Base-by-base conservation (phyloP, 2,797 vertebrate genomes). In the Scomberomorus guttatus region DNA sequence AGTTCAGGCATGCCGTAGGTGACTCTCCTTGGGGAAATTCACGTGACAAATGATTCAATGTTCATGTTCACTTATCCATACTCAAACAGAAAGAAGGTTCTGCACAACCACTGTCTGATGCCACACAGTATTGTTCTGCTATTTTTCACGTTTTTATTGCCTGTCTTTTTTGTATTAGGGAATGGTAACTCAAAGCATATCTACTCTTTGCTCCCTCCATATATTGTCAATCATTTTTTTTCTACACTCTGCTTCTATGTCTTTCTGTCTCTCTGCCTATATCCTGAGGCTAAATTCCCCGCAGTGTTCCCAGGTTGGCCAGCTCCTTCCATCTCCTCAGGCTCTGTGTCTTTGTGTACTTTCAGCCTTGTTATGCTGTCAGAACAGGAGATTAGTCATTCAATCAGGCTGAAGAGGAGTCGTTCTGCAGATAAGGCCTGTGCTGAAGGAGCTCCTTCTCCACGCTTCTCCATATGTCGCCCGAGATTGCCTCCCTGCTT, bases 361-460 rank as follows among this genome's bases (percentile, higher is more conserved):
- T 84, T 84, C 75, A 82, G 87, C 77, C 85, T 89, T 91, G 90
- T 93, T 92, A 85, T 90, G 74, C 90, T 90, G 90, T 94, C 93
- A 93, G 89, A 90, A 90, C 79, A 74, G 80, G 72, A 94, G 93
- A 94, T 93, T 94, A 94, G 90, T 94, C 92, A 93, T 94, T 95
- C 93, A 94, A 92, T 95, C 92, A 94, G 88, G 84, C 86, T 92
- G 90, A 90, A 87, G 87, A 92, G 84, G 84, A 88, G 82, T 82
- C 88, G 55, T 82, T 87, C 73, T 51, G 59, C 81, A 91, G 94
- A 94, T 94, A 95, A 95, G 92, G 79, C 82, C 78, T 3, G 9
- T 54, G 81, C 87, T 92, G 82, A 93, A 94, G 91, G 81, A 93
- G 90, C 84, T 84, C 77, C 90, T 85, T 92, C 85, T 86, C 87